Conservation (phyloP, 2,797 vertebrate genomes). For the Paratrypauchen microcephalus region DNA sequence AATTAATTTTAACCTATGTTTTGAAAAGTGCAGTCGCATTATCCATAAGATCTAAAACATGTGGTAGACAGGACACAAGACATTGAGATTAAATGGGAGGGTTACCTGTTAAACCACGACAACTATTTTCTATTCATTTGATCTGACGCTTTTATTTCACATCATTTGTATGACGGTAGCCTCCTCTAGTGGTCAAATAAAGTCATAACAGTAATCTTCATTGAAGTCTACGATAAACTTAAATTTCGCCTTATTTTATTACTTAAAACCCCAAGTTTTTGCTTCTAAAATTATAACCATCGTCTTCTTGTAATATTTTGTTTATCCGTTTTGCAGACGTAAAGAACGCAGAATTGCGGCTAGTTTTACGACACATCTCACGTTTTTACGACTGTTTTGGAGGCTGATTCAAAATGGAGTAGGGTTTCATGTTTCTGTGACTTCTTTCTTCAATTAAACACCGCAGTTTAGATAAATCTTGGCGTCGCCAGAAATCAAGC, state of each 20-base stretch:
- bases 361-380: slow-evolving; percentile 25
- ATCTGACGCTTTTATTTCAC: neutral
- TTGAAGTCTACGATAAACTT: neutral
- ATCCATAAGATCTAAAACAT: neutral
- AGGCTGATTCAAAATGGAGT: slow-evolving; percentile 75
- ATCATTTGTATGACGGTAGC: neutral
- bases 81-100: neutral
- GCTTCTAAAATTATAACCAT: neutral
- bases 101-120: neutral
- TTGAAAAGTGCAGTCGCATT: neutral
- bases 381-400: slow-evolving; percentile 61
- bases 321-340: neutral
- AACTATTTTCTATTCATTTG: neutral
- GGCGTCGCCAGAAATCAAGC: rapidly evolving
- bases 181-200: slow-evolving; percentile 6
- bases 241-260: neutral
- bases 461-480: neutral
- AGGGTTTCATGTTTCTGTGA: neutral
- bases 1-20: neutral
- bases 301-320: neutral
- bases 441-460: neutral
- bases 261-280: neutral
- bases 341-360: slow-evolving; percentile 38
- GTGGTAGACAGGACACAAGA: neutral
- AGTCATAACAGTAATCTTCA: neutral